A percentile compares a stretch with the other conserved stretches of the same genome.
Evolutionary conservation across 2,113 vertebrate species (phyloP).

Genomic region (Chlorodrepanis virens): DNA sequence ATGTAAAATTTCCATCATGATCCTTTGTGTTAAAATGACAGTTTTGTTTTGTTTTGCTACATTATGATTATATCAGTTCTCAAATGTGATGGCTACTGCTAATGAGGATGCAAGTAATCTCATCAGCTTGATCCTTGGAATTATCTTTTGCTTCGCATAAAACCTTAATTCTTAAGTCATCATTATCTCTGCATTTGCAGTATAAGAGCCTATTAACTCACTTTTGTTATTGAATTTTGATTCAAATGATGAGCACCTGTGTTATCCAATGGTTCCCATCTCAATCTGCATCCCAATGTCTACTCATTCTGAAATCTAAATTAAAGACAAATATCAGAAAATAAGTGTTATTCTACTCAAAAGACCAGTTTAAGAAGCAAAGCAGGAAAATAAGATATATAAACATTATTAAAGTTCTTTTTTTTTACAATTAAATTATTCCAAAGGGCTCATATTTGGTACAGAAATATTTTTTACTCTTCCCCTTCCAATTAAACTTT

Average conservation of each 20-base stretch:
- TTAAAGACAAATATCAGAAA: background rate
- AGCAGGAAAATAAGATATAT: background rate
- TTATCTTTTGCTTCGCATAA: slow-evolving; percentile 36
- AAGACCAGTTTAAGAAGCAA: background rate
- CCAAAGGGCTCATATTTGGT: background rate
- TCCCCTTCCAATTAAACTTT: background rate
- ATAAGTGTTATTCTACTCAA: background rate
- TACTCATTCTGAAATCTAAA: background rate
- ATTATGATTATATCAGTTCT: slow-evolving; percentile 19
- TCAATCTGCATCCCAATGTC: background rate
- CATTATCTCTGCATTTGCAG: background rate
- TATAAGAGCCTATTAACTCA: slow-evolving; percentile 40
- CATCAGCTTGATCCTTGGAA: background rate
- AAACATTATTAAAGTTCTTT: background rate
- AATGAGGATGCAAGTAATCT: background rate
- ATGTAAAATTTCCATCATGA: background rate
- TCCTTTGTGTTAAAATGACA: slow-evolving; percentile 22
- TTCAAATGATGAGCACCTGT: background rate
- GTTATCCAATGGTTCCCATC: slow-evolving; percentile 1
- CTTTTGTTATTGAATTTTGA: slow-evolving; percentile 23
- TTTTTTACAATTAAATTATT: background rate
- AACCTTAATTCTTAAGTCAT: slow-evolving; percentile 56
- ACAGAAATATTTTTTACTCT: background rate
- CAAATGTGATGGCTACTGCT: background rate
- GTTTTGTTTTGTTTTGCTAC: background rate